Evolutionary conservation across 2,113 vertebrate species (phyloP).

Genomic region (Sclerurus mexicanus): DNA sequence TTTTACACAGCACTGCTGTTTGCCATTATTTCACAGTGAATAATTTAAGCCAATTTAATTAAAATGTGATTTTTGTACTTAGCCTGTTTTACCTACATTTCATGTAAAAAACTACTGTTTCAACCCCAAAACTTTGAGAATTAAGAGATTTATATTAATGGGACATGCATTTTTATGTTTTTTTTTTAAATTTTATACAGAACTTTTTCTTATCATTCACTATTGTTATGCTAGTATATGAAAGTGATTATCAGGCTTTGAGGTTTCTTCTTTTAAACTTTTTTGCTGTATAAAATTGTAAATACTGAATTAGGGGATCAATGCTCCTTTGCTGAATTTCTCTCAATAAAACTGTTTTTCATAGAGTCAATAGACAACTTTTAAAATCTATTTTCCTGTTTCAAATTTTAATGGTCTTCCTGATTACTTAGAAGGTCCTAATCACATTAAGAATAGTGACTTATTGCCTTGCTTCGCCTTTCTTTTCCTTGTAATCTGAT

Average conservation of each 20-base stretch:
- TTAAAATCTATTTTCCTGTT: background rate
- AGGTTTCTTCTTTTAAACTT: rapidly evolving
- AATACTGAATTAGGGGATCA: background rate
- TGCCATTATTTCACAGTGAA: background rate
- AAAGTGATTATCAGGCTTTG: background rate
- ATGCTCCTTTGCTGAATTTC: background rate
- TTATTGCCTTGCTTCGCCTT: background rate
- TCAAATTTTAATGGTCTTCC: background rate
- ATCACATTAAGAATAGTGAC: background rate
- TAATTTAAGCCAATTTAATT: background rate
- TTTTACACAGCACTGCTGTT: background rate
- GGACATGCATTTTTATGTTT: background rate
- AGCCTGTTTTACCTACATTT: background rate
- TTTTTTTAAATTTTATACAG: background rate
- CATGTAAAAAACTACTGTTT: background rate
- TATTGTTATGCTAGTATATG: background rate
- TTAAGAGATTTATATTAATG: background rate
- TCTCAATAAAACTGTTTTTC: background rate
- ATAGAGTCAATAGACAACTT: background rate
- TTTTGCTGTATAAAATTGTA: background rate
- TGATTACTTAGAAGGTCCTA: background rate
- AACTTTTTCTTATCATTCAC: background rate
- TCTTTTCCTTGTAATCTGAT: background rate
- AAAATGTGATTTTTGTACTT: background rate
- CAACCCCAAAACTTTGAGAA: background rate